phyloP scores from a whole-genome alignment of 1,140 invertebrate genomes.

The Anadara kagoshimensis region DNA sequence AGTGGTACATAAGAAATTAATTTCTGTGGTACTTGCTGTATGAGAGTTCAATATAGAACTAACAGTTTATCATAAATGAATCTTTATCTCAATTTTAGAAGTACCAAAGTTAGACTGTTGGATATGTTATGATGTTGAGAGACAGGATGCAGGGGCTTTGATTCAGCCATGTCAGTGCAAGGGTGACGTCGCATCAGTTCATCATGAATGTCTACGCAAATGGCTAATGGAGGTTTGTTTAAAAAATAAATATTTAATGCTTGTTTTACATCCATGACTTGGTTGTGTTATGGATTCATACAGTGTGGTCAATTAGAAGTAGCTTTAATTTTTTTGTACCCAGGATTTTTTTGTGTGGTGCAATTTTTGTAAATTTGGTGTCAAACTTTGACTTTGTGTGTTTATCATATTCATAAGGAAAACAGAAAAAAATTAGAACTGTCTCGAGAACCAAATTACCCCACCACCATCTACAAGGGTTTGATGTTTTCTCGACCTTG shows the following conservation, averaged over 20 bases:
- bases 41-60: too few relatives aligned
- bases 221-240: slow-evolving; percentile 83
- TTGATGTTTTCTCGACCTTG: too few relatives aligned
- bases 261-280: not conserved
- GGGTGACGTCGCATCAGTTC: slow-evolving; percentile 91
- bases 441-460: too few relatives aligned
- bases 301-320: not conserved
- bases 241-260: not conserved
- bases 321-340: not conserved
- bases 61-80: not conserved
- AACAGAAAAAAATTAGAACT: too few relatives aligned
- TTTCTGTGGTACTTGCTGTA: too few relatives aligned
- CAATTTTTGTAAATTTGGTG: not conserved
- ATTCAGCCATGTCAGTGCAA: slow-evolving; percentile 93
- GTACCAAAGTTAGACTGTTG: slow-evolving; percentile 82
- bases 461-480: too few relatives aligned
- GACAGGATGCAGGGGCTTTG: slow-evolving; percentile 83
- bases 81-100: not conserved
- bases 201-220: slow-evolving; percentile 92
- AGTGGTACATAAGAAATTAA: too few relatives aligned
- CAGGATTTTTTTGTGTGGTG: too few relatives aligned
- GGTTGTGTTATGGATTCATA: not conserved
- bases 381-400: not conserved
- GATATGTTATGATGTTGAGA: slow-evolving; percentile 93
- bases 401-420: not conserved